Evolutionary conservation across 2,113 vertebrate genomes (phyloP), one percentile per base, ranked within the genome.

Genomic region (Deroptyus accipitrinus): DNA sequence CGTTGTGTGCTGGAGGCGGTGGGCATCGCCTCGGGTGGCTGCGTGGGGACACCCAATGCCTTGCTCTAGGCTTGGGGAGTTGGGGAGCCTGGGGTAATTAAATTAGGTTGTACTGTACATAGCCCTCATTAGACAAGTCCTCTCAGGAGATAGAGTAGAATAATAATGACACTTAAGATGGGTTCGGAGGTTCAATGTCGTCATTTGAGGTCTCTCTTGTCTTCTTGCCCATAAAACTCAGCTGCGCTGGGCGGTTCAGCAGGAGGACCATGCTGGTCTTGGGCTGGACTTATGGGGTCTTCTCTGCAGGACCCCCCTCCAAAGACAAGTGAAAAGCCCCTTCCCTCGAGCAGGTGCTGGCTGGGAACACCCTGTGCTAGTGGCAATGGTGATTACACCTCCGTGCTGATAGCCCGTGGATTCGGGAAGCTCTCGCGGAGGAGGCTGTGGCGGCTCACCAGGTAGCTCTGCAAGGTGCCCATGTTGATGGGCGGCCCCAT

Each of bases 331-430:
- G 31, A 69, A 59, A 90, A 88, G 57, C 85, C 80, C 61, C 86
- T 81, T 92, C 68, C 88, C 61, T 24, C 2, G 2, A 77, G 39
- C 5, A 7, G 82, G 91, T 7, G 9, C 46, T 10, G 6, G 9
- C 37, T 7, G 14, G 48, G 78, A 41, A 17, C 92, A 74, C 42
- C 72, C 81, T 8, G 69, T 63, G 84, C 86, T 10, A n/a, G 92
- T 10, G 80, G 69, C 70, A 7, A 19, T 1, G 80, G 86, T 75
- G 96, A 51, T 99, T 97, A 99, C 97, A 99, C 99, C 20, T 99
- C 99, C 6, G 99, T 99, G 97, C 99, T 99, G 97, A 99, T 97
- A 96, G 99, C 99, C 92, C 98, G 98, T 27, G 98, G 98, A 97
- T 98, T 99, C 7, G 98, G 98, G 98, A 98, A 99, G 95, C 98